Base-by-base conservation (phyloP, 2,113 vertebrate species). In the Pampusana beccarii region DNA sequence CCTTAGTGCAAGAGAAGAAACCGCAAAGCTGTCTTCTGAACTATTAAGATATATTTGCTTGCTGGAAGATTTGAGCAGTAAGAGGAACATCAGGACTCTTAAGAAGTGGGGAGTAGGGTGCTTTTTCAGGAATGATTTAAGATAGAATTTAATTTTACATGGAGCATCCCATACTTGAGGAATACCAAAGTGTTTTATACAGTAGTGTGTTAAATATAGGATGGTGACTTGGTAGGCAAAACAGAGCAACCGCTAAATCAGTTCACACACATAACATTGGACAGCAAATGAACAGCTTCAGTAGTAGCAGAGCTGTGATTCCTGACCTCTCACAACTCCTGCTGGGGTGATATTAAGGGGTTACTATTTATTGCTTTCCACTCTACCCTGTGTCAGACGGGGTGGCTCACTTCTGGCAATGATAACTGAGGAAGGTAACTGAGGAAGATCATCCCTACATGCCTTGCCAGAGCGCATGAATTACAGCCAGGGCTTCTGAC, bases 311-410 rank as follows among this genome's bases (percentile, higher is more conserved):
- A 53, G 38, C 72, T 73, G 75, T 36, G 62, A 67, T 77, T 92
- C 67, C 80, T 73, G 83, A 92, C 92, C 53, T 83, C 67, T 56
- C 33, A 53, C 80, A 91, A 87, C 92, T 94, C 83, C 87, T 67
- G 33, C 75, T 75, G 74, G 48, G 57, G 18, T 58, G 66, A 25
- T 91, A 62, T 71, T n/a, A 86, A 80, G 75, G 69, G 66, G 62
- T 86, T 86, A 10, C 70, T 50, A 26, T 66, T 86, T 44, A 62
- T 71, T 86, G 71, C 53, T 82, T 96, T 71, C 80, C 62, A 28
- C 80, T 64, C 72, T 72, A 66, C 31, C 57, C 65, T 36, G 85
- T 90, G 57, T 53, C 83, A 50, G 57, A 74, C 53, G 42, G 28
- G 36, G 36, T 61, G 44, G 61, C 74, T 92, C 44, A 34, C 61